phyloP scores from a whole-genome alignment of 2,888 invertebrate species.

The Pterostichus niger region DNA sequence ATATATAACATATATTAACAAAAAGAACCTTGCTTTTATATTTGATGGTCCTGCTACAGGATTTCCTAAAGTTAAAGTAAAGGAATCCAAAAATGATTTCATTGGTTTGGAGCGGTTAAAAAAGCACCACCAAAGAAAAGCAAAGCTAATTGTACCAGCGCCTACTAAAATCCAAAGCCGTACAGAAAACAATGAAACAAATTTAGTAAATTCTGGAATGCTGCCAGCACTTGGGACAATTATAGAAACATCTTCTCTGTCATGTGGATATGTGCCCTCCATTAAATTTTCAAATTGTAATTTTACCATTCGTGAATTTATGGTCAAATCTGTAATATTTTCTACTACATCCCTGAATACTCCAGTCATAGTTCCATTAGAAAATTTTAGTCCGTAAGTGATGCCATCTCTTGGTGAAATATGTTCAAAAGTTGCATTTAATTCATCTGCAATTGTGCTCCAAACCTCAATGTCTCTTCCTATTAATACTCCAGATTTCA shows the following conservation, averaged over 20 bases:
- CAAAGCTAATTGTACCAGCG: conserved; percentile 24
- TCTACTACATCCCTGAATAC: conserved; percentile 75
- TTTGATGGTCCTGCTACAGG: conserved; percentile 32
- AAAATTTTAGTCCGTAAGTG: conserved; percentile 77
- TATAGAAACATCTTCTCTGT: conserved; percentile 66
- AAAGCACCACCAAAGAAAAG: conserved; percentile 48
- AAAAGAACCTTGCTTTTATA: conserved; percentile 70
- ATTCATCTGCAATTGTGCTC: conserved; percentile 73
- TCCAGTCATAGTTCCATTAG: conserved; percentile 78
- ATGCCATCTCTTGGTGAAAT: conserved; percentile 76
- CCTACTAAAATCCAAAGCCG: conserved; percentile 57
- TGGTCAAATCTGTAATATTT: conserved; percentile 77
- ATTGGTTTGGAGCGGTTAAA: conserved; percentile 12
- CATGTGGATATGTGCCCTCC: conserved; percentile 79
- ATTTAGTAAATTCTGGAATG: conserved; percentile 53
- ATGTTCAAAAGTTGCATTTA: conserved; percentile 77
- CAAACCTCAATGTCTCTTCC: conserved; percentile 77
- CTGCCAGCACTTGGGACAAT: conserved; percentile 55
- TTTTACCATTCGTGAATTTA: conserved; percentile 79
- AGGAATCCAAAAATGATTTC: conserved; percentile 23
- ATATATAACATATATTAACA: conserved; percentile 74
- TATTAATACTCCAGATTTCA: conserved; percentile 68
- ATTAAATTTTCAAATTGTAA: conserved; percentile 78
- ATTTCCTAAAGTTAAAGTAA: conserved; percentile 46
- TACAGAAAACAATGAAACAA: conserved; percentile 48